Base-by-base conservation (phyloP, 1,140 invertebrate species). In the Triops longicaudatus region DNA sequence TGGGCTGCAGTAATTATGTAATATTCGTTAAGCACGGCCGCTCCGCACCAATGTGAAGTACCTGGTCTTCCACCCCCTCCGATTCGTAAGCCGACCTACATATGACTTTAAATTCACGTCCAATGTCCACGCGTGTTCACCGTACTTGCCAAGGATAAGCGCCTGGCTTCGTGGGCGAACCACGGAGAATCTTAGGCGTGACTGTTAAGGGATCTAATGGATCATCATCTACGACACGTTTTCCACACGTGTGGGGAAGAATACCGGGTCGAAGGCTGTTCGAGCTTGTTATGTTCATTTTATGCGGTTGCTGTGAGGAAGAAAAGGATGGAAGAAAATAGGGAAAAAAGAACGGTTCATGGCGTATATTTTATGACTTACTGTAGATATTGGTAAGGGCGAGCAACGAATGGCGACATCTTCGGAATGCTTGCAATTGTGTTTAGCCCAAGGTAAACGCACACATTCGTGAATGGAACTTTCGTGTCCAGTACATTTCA, bases 1-100 rank as follows among this genome's bases (percentile, higher is more conserved):
- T 94, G 92, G 1, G 91, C 92, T 0, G 92, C 92, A n/a, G 91
- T 93, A 4, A 94, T 82, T 7, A 93, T 85, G 82, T 91, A 90
- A 63, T 87, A 82, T 37, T 89, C 86, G 12, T 88, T 88, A 31
- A 94, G 85, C 2, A 94, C 86, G 2, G 92, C 89, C 0, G 90
- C 92, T 1, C 92, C 92, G 81, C 92, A 94, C 89, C 89, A 92
- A 83, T 93, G 91, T 63, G 83, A 74, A 5, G 83, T 79, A 42
- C 81, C 86, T 1, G 87, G 86, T 77, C 84, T 82, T 79, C 85
- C 85, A 72, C 87, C 85, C 17, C 86, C 88, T 74, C 87, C 86
- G 1, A 89, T 84, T 75, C 90, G 83, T 73, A 94, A 85, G 72
- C 90, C 91, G 11, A 91, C 92, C 88, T 91, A 85, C 79, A 81